Conservation (phyloP, 2,888 invertebrate genomes). For the Pomacea canaliculata region DNA sequence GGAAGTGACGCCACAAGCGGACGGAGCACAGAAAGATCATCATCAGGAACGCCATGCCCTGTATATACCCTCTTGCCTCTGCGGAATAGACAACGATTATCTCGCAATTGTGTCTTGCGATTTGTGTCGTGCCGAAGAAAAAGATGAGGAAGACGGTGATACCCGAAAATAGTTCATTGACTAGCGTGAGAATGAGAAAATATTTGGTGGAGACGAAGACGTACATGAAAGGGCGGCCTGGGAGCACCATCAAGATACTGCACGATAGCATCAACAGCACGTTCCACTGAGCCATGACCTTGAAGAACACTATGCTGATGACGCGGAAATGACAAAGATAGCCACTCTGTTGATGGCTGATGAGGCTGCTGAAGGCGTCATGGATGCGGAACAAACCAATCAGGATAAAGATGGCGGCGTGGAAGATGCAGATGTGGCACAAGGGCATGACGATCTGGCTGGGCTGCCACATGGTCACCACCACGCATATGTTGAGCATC, state of each 20-base stretch:
- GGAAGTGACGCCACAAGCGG: background rate
- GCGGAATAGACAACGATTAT: background rate
- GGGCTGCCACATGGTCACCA: background rate
- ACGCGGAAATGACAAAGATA: background rate
- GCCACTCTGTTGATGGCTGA: background rate
- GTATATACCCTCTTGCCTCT: no score
- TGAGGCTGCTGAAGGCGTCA: background rate
- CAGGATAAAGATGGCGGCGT: background rate
- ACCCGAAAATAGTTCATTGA: background rate
- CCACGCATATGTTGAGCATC: background rate
- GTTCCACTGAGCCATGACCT: no score
- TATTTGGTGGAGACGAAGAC: background rate
- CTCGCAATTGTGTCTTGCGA: background rate
- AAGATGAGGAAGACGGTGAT: background rate
- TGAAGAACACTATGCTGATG: background rate
- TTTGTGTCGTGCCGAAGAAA: background rate
- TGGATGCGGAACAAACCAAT: background rate
- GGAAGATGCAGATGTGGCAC: background rate
- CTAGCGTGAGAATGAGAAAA: background rate
- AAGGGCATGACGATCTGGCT: background rate
- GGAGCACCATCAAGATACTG: background rate
- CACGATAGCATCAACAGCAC: no score
- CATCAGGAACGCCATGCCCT: background rate
- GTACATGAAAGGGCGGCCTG: background rate
- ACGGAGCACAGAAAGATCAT: background rate